Evolutionary conservation across 2,113 vertebrate species (phyloP).

Genomic region (Tupaia tana): DNA sequence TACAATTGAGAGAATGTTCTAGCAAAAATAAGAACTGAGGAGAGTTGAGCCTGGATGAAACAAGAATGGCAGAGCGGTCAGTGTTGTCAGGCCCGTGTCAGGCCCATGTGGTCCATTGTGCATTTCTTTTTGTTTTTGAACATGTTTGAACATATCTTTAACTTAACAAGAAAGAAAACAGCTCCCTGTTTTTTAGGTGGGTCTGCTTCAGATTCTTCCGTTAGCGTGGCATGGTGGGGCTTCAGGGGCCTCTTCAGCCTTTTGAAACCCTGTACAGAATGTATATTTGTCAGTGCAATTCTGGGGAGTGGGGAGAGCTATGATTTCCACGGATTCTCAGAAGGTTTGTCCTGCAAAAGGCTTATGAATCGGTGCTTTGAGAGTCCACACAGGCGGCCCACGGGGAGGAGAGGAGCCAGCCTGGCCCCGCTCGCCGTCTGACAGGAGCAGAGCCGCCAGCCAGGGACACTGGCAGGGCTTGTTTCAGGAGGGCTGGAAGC

Average conservation of each 20-base stretch:
- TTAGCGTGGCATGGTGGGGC: neutral
- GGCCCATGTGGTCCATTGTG: neutral
- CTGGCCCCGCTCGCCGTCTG: neutral
- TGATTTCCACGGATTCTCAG: slow-evolving; percentile 6
- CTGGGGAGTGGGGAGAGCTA: neutral
- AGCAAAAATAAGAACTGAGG: neutral
- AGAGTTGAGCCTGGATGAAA: neutral
- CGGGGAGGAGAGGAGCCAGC: neutral
- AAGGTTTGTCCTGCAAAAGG: neutral
- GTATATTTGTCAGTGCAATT: neutral
- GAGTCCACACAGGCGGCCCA: neutral
- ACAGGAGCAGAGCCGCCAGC: neutral
- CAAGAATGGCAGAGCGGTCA: neutral
- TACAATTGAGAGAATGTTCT: slow-evolving; percentile 3
- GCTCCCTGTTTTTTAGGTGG: neutral
- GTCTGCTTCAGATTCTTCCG: neutral
- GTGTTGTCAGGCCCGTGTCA: neutral
- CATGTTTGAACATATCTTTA: neutral
- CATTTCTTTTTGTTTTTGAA: neutral
- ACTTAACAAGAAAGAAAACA: slow-evolving; percentile 18
- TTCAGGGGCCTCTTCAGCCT: neutral
- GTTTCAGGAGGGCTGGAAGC: neutral
- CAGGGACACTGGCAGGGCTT: neutral
- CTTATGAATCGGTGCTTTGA: neutral
- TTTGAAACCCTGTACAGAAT: neutral